Evolutionary conservation across 1,140 invertebrate species (phyloP), one percentile per base, ranked within the genome.

Genomic region (Branchinecta lindahli): DNA sequence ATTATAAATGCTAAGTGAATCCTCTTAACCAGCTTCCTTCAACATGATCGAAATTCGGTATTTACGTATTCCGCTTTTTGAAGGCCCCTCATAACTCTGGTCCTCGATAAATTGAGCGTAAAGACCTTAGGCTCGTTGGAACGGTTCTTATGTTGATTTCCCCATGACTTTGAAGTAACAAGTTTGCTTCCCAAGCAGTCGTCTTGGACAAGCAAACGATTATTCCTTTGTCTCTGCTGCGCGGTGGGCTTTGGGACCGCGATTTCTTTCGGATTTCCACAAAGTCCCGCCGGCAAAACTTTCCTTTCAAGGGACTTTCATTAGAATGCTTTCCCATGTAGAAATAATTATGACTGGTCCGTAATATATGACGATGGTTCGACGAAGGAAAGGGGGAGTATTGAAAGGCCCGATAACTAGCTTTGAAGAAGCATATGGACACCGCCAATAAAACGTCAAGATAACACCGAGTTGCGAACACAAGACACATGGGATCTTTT

Each of bases 201-300:
- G 18, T 61, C 52, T 61, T 61, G 12, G 52, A 12, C 52, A 20
- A 33, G 33, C 33, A 61, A 61, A 61, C 12, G 52, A 61, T 61
- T 12, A 15, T 61, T 61, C 52, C 52, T 61, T 61, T 61, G 52
- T 61, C 12, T 20, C 52, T 61, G 18, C 33, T 33, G 33, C 33
- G 33, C 33, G 33, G 33, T 5, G 52, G 52, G 12, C 18, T 61
- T 12, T 61, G 18, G 12, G 12, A 15, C 52, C 52, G 12, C 52
- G 52, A 61, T 61, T 61, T 61, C 52, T 61, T 61, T 61, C 52
- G 52, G 52, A 61, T 61, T 61, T 20, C 52, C 52, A 15, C 52
- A 61, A 61, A 61, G 52, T 61, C 12, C 52, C 18, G 33, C 33
- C 33, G 33, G 33, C 33, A 33, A 33, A 61, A 61, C 52, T 61